Conservation (phyloP, 2,797 vertebrate genomes). For the Labroides dimidiatus region DNA sequence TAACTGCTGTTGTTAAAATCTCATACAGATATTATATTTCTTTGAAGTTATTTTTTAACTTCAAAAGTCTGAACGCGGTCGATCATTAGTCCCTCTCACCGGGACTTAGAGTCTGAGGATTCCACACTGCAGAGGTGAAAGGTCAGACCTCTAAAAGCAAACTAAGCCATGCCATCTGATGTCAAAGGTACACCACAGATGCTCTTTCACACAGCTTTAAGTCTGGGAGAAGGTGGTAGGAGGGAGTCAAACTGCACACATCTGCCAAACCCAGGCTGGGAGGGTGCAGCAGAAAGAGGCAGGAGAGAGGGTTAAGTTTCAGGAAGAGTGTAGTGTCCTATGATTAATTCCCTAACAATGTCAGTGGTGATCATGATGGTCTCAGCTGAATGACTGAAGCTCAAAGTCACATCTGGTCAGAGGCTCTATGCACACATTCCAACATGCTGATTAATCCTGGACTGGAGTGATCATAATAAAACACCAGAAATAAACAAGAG, state of each 20-base stretch:
- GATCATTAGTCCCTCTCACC: conserved; percentile 13
- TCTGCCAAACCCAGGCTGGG: neutral
- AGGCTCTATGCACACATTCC: conserved; percentile 34
- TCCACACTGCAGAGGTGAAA: conserved; percentile 30
- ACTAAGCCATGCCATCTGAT: conserved; percentile 44
- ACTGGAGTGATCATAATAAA: conserved; percentile 7
- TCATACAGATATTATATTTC: too few relatives aligned
- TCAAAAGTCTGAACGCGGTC: neutral
- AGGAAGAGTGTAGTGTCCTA: neutral
- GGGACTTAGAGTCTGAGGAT: neutral
- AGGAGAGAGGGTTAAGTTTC: neutral
- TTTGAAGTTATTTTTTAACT: too few relatives aligned
- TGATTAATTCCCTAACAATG: neutral
- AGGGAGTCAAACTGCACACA: neutral
- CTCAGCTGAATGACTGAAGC: conserved; percentile 4
- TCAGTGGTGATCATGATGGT: neutral
- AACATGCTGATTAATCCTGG: conserved; percentile 18
- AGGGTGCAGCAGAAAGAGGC: conserved; percentile 9
- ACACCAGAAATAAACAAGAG: conserved; percentile 1
- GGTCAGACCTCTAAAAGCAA: conserved; percentile 50
- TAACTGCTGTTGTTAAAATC: too few relatives aligned
- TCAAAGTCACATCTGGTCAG: conserved; percentile 35
- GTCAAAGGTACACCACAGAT: conserved; percentile 51
- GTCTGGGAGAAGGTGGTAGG: conserved; percentile 2
- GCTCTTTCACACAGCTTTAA: conserved; percentile 17